Base-by-base conservation (phyloP, 2,797 vertebrate genomes). In the Takifugu ocellatus region DNA sequence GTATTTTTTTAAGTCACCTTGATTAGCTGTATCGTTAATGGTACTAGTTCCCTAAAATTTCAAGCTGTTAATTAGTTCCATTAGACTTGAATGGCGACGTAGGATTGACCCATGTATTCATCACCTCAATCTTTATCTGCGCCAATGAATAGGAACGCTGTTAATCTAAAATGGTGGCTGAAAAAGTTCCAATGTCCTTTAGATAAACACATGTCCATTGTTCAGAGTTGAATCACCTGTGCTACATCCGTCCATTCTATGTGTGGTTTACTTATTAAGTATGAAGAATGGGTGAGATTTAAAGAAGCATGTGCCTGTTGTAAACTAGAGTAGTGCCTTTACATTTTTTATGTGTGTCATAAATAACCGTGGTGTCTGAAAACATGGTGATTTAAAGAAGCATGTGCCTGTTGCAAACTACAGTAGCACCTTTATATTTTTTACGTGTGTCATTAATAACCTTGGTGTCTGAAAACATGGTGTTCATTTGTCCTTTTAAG, bases 341-440 rank as follows among this genome's bases (percentile, higher is more conserved):
- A 71, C 62, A 78, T 80, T 73, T 84, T 76, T 77, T 71, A 84
- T 79, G 60, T 44, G 42, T 11, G 5, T 71, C 75, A 77, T 79
- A 74, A 81, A 82, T 78, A 69, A 71, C 63, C 63, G 53, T 56
- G 62, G 62, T 47, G 31, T 21, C 17, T 21, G 17, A 21, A 21
- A 21, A 21, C 17, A 21, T 21, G 17, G 17, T 21, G 42, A 63
- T 67, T 59, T 70, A 1, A 16, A 64, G 62, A 71, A 60, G 65
- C 44, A 47, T 63, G 67, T 60, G 66, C 39, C 53, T 67, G 48
- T 67, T 75, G 68, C 66, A 74, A 59, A 78, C 69, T 56, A 24
- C 63, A 61, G 47, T 24, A 49, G 61, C 44, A 11, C 61, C 70
- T 70, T 66, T 78, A 71, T 60, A 78, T 80, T 73, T 84, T 76